Percentiles rank a stretch among this genome's conserved stretches.
These are phyloP conservation scores for Pipistrellus pipistrellus DNA, from an alignment of 2,797 vertebrate genomes.

Conservation along the genomic window DNA sequence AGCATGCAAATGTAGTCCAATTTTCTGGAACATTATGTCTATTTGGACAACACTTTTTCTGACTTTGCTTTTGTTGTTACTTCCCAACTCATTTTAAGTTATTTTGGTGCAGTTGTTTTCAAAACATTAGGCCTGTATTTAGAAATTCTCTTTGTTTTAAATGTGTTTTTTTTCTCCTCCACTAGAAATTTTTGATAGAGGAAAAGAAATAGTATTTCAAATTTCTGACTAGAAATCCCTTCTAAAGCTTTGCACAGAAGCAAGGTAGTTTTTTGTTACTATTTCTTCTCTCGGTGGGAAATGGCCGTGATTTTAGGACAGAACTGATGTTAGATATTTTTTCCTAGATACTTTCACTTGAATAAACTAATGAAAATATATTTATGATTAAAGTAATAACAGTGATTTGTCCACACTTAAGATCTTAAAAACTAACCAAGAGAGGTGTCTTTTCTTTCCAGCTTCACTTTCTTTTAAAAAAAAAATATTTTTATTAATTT, in stretches of 20 bases:
- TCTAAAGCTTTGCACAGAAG: slow-evolving; percentile 8
- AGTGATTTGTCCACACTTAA: not conserved
- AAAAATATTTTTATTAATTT: too few relatives aligned
- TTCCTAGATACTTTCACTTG: not conserved
- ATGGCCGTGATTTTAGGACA: slow-evolving; percentile 5
- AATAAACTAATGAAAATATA: not conserved
- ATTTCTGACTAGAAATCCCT: slow-evolving; percentile 14
- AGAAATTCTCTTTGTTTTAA: not conserved
- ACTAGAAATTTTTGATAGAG: slow-evolving; percentile 63
- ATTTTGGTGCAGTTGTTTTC: slow-evolving; percentile 72
- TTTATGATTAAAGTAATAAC: slow-evolving; percentile 4
- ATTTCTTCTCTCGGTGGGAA: not conserved
- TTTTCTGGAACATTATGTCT: slow-evolving; percentile 52
- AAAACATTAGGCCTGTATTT: slow-evolving; percentile 65
- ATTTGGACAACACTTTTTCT: slow-evolving; percentile 47
- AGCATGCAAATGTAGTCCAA: slow-evolving; percentile 41
- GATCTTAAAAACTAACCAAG: not conserved
- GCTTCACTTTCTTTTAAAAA: not conserved
- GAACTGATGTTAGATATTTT: slow-evolving; percentile 14
- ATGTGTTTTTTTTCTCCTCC: slow-evolving; percentile 6
- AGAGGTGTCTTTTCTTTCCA: not conserved
- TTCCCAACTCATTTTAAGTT: slow-evolving; percentile 55
- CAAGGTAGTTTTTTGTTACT: not conserved
- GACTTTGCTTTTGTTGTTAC: slow-evolving; percentile 55
- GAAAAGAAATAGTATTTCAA: slow-evolving; percentile 45